These are phyloP conservation scores for Nibea albiflora DNA, from an alignment of 2,113 vertebrate genomes.

Conservation along the genomic window DNA sequence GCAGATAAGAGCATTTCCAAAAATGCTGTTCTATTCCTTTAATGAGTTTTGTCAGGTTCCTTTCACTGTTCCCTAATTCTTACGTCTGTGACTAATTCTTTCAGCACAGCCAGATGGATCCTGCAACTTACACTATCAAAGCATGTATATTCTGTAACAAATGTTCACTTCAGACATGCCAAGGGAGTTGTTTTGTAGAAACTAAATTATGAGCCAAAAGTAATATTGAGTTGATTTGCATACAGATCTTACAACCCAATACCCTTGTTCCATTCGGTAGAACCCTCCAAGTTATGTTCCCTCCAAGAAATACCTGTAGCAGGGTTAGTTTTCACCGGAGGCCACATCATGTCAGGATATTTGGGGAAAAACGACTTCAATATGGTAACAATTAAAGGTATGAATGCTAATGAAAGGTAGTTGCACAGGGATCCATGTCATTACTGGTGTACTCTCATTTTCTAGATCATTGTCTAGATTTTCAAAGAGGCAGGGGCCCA, in stretches of 20 bases:
- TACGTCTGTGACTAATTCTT: slow-evolving; percentile 57
- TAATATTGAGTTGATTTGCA: slow-evolving; percentile 74
- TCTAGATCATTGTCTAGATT: slow-evolving; percentile 39
- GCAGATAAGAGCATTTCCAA: not conserved
- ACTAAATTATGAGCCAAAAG: slow-evolving; percentile 64
- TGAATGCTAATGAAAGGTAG: slow-evolving; percentile 27
- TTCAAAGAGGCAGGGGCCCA: slow-evolving; percentile 36
- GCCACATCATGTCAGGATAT: slow-evolving; percentile 14
- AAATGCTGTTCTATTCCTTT: slow-evolving; percentile 25
- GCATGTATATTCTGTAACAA: slow-evolving; percentile 72
- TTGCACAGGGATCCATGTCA: slow-evolving; percentile 27
- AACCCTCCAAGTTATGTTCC: slow-evolving; percentile 1
- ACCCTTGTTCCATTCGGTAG: slow-evolving; percentile 54
- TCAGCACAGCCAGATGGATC: slow-evolving; percentile 70
- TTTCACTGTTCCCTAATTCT: slow-evolving; percentile 35
- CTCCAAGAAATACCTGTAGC: slow-evolving; percentile 35
- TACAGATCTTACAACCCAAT: slow-evolving; percentile 51
- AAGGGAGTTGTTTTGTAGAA: slow-evolving; percentile 64
- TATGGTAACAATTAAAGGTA: slow-evolving; percentile 37
- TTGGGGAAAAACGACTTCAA: slow-evolving; percentile 21
- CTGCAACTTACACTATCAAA: slow-evolving; percentile 71
- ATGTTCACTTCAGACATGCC: slow-evolving; percentile 74
- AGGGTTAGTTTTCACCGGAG: slow-evolving; percentile 23
- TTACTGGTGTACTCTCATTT: slow-evolving; percentile 33
- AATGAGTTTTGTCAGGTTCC: slow-evolving; percentile 29